Percentiles rank a stretch among this genome's conserved stretches.
Conservation (phyloP, 2,888 invertebrate species). For the Bugula neritina region DNA sequence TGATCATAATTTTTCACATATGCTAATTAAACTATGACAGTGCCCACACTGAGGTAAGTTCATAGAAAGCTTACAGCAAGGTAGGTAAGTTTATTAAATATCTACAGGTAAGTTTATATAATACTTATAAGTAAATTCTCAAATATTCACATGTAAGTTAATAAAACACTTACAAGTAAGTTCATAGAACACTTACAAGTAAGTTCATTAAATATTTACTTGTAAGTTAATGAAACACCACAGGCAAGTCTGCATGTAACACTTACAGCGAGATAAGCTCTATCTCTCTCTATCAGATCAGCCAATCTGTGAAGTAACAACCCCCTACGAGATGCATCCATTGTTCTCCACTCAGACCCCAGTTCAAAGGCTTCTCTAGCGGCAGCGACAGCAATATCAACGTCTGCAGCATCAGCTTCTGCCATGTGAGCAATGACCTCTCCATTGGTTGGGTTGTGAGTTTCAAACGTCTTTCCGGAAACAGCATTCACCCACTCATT, state of each 20-base stretch:
- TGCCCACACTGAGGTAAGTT: too few relatives aligned
- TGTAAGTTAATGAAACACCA: too few relatives aligned
- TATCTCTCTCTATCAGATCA: constrained; percentile 75
- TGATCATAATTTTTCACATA: too few relatives aligned
- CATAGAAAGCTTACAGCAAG: too few relatives aligned
- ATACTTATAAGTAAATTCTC: too few relatives aligned
- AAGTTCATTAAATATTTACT: too few relatives aligned
- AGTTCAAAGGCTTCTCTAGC: constrained; percentile 57
- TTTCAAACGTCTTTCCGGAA: constrained; percentile 78
- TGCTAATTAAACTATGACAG: too few relatives aligned
- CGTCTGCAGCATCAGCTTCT: constrained; percentile 55
- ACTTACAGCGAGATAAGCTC: constrained; percentile 67
- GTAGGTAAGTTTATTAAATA: too few relatives aligned
- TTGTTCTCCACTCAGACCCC: constrained; percentile 59
- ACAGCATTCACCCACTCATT: constrained; percentile 87
- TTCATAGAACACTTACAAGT: too few relatives aligned
- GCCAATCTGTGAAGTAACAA: constrained; percentile 70
- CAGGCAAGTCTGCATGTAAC: not conserved
- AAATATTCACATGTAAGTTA: too few relatives aligned
- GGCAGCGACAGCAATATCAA: constrained; percentile 59
- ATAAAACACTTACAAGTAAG: too few relatives aligned
- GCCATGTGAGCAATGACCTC: constrained; percentile 45
- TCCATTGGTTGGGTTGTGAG: constrained; percentile 71
- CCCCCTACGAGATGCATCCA: constrained; percentile 79
- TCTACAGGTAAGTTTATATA: too few relatives aligned